phyloP scores from a whole-genome alignment of 2,888 invertebrate genomes.

The Drosophila kuntzei region DNA sequence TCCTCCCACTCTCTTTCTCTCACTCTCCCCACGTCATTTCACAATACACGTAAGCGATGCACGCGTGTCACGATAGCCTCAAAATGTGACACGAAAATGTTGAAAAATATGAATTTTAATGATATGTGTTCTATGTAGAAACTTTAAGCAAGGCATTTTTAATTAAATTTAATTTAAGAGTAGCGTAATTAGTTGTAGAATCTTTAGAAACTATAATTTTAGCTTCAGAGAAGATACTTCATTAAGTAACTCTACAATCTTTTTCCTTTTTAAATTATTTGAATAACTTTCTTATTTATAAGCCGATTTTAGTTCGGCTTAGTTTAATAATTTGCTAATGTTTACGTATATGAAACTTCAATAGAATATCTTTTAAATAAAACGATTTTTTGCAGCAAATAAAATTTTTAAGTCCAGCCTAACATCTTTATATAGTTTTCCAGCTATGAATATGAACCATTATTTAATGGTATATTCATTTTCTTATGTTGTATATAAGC shows the following conservation, averaged over 20 bases:
- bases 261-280: background rate
- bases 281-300: background rate
- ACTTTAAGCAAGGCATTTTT: no score
- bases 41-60: slow-evolving; percentile 6
- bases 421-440: no score
- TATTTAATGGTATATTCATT: no score
- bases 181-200: background rate
- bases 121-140: no score
- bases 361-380: no score
- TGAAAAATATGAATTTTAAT: background rate
- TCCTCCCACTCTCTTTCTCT: background rate
- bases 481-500: no score
- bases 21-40: slow-evolving; percentile 26
- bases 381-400: no score
- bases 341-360: background rate
- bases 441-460: no score
- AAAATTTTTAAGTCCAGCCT: no score
- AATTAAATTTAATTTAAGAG: background rate
- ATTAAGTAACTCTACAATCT: no score
- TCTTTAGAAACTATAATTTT: no score
- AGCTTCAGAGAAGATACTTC: no score
- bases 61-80: slow-evolving; percentile 7
- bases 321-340: background rate
- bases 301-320: background rate
- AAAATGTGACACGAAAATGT: background rate